Evolutionary conservation across 1,140 invertebrate species (phyloP).

Genomic region (Megathymus violae): DNA sequence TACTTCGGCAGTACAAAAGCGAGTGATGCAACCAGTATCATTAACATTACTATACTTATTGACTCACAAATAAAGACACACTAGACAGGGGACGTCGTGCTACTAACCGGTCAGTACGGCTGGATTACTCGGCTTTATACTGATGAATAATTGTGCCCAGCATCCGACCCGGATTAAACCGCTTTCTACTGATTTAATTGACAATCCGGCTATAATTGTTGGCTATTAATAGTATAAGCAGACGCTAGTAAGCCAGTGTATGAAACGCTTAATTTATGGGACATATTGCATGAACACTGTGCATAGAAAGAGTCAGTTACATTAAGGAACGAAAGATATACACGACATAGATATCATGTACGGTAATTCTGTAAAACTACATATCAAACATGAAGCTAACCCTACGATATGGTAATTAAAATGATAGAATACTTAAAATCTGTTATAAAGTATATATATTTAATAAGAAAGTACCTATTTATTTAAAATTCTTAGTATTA

Average conservation of each 20-base stretch:
- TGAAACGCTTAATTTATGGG: conserved; percentile 11
- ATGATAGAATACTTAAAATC: too few species aligned
- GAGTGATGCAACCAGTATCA: conserved; percentile 34
- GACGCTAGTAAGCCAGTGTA: conserved; percentile 49
- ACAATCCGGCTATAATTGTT: conserved; percentile 68
- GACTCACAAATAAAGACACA: conserved; percentile 55
- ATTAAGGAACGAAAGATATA: too few species aligned
- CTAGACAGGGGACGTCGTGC: conserved; percentile 41
- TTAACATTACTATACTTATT: conserved; percentile 45
- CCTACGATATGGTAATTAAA: too few species aligned
- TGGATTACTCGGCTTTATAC: conserved; percentile 71
- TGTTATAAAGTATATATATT: too few species aligned
- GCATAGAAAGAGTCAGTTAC: too few species aligned
- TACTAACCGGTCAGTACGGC: conserved; percentile 69
- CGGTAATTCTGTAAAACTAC: too few species aligned
- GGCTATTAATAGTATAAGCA: conserved; percentile 64
- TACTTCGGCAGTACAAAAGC: too few species aligned
- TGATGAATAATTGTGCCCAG: conserved; percentile 79
- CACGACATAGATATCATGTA: too few species aligned
- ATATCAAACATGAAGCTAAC: too few species aligned
- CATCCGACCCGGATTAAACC: conserved; percentile 58
- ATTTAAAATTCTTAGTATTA: too few species aligned
- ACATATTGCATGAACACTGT: background rate
- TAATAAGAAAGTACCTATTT: too few species aligned
- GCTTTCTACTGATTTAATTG: conserved; percentile 74